phyloP scores from a whole-genome alignment of 2,797 vertebrate species.

The Erethizon dorsatum region DNA sequence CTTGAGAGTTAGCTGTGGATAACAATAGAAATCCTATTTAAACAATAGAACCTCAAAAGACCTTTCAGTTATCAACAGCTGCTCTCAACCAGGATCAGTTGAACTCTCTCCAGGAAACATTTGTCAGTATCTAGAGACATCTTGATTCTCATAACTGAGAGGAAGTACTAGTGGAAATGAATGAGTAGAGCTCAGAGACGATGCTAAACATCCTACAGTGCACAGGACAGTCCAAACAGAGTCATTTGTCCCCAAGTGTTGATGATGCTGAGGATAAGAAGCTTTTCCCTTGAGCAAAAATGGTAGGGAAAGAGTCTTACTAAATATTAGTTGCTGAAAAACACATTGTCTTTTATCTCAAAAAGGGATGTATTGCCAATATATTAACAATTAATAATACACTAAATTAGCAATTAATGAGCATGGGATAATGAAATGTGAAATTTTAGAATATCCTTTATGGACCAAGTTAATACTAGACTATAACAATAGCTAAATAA shows the following conservation, averaged over 20 bases:
- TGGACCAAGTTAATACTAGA: background rate
- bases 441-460: slow-evolving; percentile 36
- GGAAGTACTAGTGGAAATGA: background rate
- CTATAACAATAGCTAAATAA: background rate
- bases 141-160: background rate
- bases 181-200: background rate
- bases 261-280: background rate
- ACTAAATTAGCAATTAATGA: background rate
- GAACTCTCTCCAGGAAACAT: background rate
- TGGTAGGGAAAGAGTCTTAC: background rate
- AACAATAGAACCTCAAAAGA: background rate
- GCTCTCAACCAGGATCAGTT: background rate
- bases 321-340: slow-evolving; percentile 21
- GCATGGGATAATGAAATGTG: background rate
- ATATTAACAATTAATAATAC: background rate
- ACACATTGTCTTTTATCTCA: background rate
- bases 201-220: background rate
- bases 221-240: background rate
- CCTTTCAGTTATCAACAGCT: background rate
- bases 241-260: background rate
- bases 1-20: background rate
- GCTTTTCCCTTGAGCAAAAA: background rate
- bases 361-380: background rate
- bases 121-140: background rate
- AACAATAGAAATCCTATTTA: background rate